phyloP scores from a whole-genome alignment of 2,113 vertebrate genomes.

The Tamias sibiricus region DNA sequence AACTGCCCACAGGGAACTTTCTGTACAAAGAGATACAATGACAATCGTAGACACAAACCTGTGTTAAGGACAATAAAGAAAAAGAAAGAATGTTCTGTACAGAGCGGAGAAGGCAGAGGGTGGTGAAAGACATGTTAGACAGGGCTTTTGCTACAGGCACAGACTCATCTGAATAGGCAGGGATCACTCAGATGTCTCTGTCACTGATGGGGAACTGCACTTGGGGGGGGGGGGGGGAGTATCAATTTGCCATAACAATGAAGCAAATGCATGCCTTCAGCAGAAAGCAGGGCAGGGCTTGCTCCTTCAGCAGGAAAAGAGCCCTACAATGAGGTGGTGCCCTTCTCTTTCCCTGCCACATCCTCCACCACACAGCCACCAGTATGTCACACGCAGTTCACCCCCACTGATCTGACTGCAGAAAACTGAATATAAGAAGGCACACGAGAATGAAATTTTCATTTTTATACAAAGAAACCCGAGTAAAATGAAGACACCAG shows the following conservation, averaged over 20 bases:
- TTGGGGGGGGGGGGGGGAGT: slow-evolving; percentile 62
- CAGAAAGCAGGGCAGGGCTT: slow-evolving; percentile 68
- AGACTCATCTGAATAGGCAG: background rate
- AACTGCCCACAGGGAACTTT: background rate
- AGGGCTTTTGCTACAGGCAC: slow-evolving; percentile 43
- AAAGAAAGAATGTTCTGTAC: background rate
- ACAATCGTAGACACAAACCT: background rate
- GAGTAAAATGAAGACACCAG: background rate
- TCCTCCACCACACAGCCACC: slow-evolving; percentile 35
- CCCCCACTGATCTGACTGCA: background rate
- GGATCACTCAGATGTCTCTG: slow-evolving; percentile 65
- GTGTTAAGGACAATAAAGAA: background rate
- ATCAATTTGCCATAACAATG: slow-evolving; percentile 62
- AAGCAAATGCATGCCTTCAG: slow-evolving; percentile 73
- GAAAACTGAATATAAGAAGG: background rate
- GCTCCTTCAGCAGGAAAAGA: slow-evolving; percentile 66
- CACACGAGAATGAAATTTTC: background rate
- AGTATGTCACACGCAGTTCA: background rate
- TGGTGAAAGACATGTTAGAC: background rate
- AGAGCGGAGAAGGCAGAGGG: background rate
- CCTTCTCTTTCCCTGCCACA: slow-evolving; percentile 41
- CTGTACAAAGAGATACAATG: background rate
- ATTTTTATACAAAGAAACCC: background rate
- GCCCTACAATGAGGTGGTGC: slow-evolving; percentile 33
- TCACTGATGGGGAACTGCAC: slow-evolving; percentile 59